phyloP scores from a whole-genome alignment of 2,797 vertebrate species.

The Diglossa cyanea region DNA sequence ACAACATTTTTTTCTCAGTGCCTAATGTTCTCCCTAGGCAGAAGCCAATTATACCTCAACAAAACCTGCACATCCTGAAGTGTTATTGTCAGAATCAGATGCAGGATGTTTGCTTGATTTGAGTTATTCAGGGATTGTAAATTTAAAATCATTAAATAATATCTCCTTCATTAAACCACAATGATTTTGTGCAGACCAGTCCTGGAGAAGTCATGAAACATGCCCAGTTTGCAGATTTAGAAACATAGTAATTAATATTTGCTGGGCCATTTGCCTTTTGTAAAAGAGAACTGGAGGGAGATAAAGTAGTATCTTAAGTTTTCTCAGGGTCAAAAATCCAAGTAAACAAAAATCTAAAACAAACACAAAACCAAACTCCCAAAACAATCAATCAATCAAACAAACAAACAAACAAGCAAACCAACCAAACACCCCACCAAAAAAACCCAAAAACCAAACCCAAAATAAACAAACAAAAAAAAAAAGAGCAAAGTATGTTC shows the following conservation, averaged over 20 bases:
- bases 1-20: background rate
- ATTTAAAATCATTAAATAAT: background rate
- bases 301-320: background rate
- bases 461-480: background rate
- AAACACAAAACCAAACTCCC: background rate
- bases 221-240: background rate
- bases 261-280: background rate
- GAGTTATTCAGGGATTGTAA: background rate
- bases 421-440: background rate
- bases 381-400: background rate
- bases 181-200: background rate
- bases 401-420: background rate
- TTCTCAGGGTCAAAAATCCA: background rate
- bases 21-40: background rate
- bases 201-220: background rate
- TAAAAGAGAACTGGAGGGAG: accelerated
- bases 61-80: background rate
- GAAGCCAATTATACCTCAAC: background rate
- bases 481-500: background rate
- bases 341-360: background rate
- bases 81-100: background rate
- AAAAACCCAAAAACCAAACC: background rate
- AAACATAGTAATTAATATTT: background rate
- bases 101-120: background rate
- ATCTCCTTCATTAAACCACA: background rate